Evolutionary conservation across 2,797 vertebrate genomes (phyloP).

Genomic region (Buphagus erythrorhynchus): DNA sequence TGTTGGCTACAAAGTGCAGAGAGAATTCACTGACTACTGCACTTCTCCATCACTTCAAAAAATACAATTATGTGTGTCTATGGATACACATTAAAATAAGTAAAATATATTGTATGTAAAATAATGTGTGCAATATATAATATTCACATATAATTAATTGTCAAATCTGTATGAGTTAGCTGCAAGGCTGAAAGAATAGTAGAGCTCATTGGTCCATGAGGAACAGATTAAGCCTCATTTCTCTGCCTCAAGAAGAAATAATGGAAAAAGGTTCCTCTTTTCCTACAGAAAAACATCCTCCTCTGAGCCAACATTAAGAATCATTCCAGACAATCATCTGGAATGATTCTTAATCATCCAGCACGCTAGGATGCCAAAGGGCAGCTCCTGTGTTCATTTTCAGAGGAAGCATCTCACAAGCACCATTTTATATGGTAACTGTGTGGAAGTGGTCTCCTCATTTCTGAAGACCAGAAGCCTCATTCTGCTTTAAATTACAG

Average conservation of each 20-base stretch:
- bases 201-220: neutral
- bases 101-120: neutral
- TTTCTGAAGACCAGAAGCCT: neutral
- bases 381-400: neutral
- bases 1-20: neutral
- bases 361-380: neutral
- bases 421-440: neutral
- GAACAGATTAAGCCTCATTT: neutral
- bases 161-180: neutral
- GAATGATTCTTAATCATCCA: no score
- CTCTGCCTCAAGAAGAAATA: neutral
- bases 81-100: neutral
- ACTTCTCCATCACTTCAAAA: neutral
- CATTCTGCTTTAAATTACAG: neutral
- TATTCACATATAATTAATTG: neutral
- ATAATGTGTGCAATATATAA: neutral
- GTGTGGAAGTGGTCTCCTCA: neutral
- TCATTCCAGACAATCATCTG: neutral
- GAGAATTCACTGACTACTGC: neutral
- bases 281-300: neutral
- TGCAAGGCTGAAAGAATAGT: neutral
- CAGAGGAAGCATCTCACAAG: neutral
- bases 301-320: neutral
- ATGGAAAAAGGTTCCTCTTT: neutral
- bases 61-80: accelerated